Evolutionary conservation across 1,140 invertebrate species (phyloP).

Genomic region (Paraescarpia echinospica): DNA sequence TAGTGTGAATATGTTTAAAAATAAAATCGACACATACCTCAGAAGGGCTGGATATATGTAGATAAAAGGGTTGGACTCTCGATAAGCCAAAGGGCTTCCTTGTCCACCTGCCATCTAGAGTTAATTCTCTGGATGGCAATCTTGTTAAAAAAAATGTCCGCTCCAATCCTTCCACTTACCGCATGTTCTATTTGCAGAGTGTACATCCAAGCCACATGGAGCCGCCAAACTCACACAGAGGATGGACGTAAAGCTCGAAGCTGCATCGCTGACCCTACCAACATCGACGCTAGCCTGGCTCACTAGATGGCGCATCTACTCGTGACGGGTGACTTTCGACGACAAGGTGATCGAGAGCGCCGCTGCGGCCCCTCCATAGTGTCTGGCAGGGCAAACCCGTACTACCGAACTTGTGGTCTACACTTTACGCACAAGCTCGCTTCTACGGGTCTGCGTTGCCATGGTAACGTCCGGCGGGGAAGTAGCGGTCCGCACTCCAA

Average conservation of each 20-base stretch:
- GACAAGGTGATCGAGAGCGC: background rate
- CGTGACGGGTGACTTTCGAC: background rate
- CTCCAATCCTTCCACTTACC: background rate
- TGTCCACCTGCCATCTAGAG: too few relatives aligned
- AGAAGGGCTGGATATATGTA: too few relatives aligned
- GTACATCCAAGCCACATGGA: background rate
- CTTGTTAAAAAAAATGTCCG: too few relatives aligned
- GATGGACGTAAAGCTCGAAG: background rate
- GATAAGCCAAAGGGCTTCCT: too few relatives aligned
- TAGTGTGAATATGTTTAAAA: too few relatives aligned
- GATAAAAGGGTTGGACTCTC: too few relatives aligned
- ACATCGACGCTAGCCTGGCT: background rate
- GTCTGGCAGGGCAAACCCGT: constrained; percentile 23
- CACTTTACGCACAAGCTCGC: constrained; percentile 21
- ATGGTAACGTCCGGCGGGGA: constrained; percentile 1
- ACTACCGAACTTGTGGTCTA: constrained; percentile 27
- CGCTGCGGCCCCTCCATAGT: constrained; percentile 3
- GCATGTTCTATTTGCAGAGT: background rate
- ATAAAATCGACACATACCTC: too few relatives aligned
- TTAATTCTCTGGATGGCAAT: too few relatives aligned
- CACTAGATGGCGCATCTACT: background rate
- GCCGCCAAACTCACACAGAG: background rate
- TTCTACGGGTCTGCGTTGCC: constrained; percentile 27
- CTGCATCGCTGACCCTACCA: background rate
- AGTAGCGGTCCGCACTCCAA: background rate